Evolutionary conservation across 1,140 invertebrate genomes (phyloP), one percentile per base, ranked within the genome.

Genomic region (Ruditapes philippinarum): DNA sequence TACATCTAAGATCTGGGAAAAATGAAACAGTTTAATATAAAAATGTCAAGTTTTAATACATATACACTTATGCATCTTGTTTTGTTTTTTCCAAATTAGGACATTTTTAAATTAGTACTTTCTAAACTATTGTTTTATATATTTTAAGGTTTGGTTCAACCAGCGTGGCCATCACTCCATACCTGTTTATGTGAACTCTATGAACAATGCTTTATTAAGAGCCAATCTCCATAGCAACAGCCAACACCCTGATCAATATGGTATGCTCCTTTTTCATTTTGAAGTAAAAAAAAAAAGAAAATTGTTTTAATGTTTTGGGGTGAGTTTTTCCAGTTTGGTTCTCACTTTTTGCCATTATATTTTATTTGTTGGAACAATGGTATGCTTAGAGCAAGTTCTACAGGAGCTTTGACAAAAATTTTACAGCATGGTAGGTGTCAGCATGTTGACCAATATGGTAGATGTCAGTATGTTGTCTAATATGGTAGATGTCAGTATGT

Each of bases 251-350:
- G 94, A 98, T 84, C 97, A 97, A 54, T 96, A 96, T 86, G 97
- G 96, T 86, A 82, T 94, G 90, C 88, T n/a, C n/a, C n/a, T n/a
- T n/a, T n/a, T n/a, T n/a, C n/a, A n/a, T n/a, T n/a, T n/a, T n/a
- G n/a, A n/a, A n/a, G n/a, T n/a, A n/a, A n/a, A n/a, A n/a, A n/a
- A n/a, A 5, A 28, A 62, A 25, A 19, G 28, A n/a, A 28, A 7
- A 7, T 62, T 4, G 25, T 9, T 28, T 79, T 14, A 28, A 54
- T 54, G 54, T 79, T 79, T n/a, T 62, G 96, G 95, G 94, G 98
- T n/a, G 98, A 98, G 98, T 98, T 98, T 95, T 98, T 98, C 95
- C 98, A 98, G 93, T 98, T 98, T 95, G 98, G 98, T 0, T 97
- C 97, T 94, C 97, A 98, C 94, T 96, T 98, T 0, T 96, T 98